phyloP scores from a whole-genome alignment of 2,113 vertebrate species.

The Actenoides lindsayi region DNA sequence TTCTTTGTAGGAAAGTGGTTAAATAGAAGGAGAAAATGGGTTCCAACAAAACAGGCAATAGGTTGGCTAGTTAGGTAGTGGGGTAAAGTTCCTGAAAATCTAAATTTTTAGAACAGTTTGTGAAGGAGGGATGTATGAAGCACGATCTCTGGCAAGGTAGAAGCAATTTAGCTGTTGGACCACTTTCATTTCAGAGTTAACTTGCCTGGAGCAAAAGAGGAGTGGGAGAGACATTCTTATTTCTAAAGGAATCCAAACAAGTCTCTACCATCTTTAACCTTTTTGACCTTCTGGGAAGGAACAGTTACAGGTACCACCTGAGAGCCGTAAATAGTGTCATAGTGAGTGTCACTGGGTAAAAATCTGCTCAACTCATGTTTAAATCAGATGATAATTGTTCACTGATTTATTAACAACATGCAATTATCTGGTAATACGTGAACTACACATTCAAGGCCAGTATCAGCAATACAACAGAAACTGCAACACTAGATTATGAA shows the following conservation, averaged over 20 bases:
- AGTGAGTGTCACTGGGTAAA: background rate
- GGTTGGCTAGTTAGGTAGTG: background rate
- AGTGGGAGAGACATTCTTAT: fast-evolving
- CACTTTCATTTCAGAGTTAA: background rate
- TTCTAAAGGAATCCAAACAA: background rate
- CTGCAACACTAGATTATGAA: too few species aligned
- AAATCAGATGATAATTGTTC: background rate
- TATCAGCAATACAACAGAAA: background rate
- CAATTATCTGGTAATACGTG: background rate
- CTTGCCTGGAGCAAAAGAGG: background rate
- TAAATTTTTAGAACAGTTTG: background rate
- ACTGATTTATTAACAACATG: background rate
- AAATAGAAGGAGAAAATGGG: background rate
- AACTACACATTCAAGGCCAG: background rate
- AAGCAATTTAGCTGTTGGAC: background rate
- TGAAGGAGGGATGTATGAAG: background rate
- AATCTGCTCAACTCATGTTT: background rate
- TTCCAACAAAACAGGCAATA: background rate
- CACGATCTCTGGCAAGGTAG: background rate
- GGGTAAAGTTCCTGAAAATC: background rate
- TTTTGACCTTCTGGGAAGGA: background rate
- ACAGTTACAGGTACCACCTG: background rate
- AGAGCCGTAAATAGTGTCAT: background rate
- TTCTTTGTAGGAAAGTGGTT: background rate
- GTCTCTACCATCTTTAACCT: background rate